A percentile compares a stretch with the other conserved stretches of the same genome.
phyloP scores from a whole-genome alignment of 2,888 invertebrate species.

The Crepidodera aurea region DNA sequence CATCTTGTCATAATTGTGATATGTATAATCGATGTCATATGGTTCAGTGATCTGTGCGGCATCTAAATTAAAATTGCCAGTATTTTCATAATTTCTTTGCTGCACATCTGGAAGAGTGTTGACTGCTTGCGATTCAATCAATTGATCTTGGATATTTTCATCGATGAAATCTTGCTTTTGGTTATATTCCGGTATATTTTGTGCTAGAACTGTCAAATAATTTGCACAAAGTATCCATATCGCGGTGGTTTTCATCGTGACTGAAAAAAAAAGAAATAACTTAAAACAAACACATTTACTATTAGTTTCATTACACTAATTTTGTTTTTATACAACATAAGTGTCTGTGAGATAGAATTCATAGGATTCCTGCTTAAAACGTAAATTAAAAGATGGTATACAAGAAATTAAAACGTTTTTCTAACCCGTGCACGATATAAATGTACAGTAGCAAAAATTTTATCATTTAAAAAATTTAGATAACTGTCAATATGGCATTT shows the following conservation, averaged over 20 bases:
- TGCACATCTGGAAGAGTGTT: conserved; percentile 31
- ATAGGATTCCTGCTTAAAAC: no score
- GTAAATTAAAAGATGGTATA: no score
- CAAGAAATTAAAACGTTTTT: no score
- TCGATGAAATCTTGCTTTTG: neutral
- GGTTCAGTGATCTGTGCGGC: conserved; percentile 46
- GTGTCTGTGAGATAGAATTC: no score
- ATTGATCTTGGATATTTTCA: conserved; percentile 7
- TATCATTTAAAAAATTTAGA: no score
- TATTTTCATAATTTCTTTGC: conserved; percentile 47
- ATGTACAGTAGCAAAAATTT: no score
- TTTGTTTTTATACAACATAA: no score
- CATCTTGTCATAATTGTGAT: conserved; percentile 88
- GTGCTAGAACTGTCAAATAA: conserved; percentile 8
- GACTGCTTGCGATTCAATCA: neutral
- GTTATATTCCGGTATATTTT: neutral
- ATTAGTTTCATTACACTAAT: no score
- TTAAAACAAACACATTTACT: no score
- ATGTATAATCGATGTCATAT: conserved; percentile 72
- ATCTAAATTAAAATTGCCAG: conserved; percentile 38
- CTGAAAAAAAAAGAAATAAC: no score
- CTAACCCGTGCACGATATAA: no score
- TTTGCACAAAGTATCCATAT: conserved; percentile 5
- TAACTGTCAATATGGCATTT: no score
- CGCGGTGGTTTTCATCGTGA: neutral